Base-by-base conservation (phyloP, 2,888 invertebrate species). In the Bibio marci region DNA sequence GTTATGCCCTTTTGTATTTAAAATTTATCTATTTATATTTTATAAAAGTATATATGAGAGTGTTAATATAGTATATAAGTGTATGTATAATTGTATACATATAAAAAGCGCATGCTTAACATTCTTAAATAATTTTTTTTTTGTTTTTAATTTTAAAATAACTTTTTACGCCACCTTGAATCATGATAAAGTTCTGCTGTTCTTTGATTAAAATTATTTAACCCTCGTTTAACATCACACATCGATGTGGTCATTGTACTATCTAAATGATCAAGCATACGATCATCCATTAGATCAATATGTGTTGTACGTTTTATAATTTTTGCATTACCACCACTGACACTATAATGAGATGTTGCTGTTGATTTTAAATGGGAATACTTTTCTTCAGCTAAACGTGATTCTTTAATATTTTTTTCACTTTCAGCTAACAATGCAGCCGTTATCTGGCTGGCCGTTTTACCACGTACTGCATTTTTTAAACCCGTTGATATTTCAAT, bases 361-460 rank as follows among this genome's bases (percentile, higher is more conserved):
- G 15, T 15, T 25, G 14, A 26, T 32, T 32, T 38, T n/a, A 26
- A 13, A 15, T 17, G 3, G 4, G 4, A 4, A 22, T 6, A 22
- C 19, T 35, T 34, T 17, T 58, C 58, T 40, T 58, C 52, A 40
- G 48, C 41, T 34, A 54, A 56, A 42, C 55, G 52, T 37, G 41
- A 39, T 47, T 32, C 27, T 33, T 56, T 54, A 14, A 62, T 60
- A 48, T 66, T 64, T 45, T 57, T 62, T 46, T 60, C 55, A 43
- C 67, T 73, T 48, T 76, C 72, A 30, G 70, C 66, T 32, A 79
- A 57, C 31, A 80, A 59, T 12, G 73, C 71, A 44, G 70, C 69
- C 46, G 73, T 77, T 43, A 85, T 85, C 34, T 74, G 74, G 52
- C 69, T 73, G 6, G 81, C 81, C 3, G 82, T 81, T 65, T 77